Conservation (phyloP, 37 sponge, comb jelly and placozoan species). For the Beroe forskalii region DNA sequence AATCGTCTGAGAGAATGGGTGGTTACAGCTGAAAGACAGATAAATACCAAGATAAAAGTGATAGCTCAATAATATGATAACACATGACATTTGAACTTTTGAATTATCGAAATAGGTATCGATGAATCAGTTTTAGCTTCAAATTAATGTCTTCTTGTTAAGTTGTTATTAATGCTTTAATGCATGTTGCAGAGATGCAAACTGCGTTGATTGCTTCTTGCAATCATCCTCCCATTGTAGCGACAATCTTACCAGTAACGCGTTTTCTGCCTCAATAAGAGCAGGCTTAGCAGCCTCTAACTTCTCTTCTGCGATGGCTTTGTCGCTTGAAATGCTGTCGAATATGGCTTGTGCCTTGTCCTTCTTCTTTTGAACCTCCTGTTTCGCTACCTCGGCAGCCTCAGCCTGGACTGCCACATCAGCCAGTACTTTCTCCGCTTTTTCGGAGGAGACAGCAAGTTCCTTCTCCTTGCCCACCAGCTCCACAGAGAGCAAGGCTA, state of each 20-base stretch:
- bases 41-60: too few species aligned
- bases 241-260: constrained; percentile 73
- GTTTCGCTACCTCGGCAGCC: constrained; percentile 96
- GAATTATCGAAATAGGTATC: too few species aligned
- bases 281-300: constrained; percentile 93
- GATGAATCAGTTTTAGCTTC: too few species aligned
- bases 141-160: too few species aligned
- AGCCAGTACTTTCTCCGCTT: constrained; percentile 86
- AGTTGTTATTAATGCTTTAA: too few species aligned
- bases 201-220: too few species aligned
- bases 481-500: constrained; percentile 86
- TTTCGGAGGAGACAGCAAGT: constrained; percentile 86
- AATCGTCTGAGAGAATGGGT: constrained; percentile 28
- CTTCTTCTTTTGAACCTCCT: constrained; percentile 92
- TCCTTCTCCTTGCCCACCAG: constrained; percentile 98
- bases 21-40: too few species aligned
- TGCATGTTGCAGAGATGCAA: too few species aligned
- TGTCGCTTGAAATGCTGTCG: constrained; percentile 92
- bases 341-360: constrained; percentile 98
- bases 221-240: too few species aligned
- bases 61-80: too few species aligned
- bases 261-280: constrained; percentile 93
- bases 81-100: too few species aligned
- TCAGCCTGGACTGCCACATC: constrained; percentile 95
- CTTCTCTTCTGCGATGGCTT: constrained; percentile 81